Evolutionary conservation across 2,113 vertebrate genomes (phyloP).

Genomic region (Silurus asotus): DNA sequence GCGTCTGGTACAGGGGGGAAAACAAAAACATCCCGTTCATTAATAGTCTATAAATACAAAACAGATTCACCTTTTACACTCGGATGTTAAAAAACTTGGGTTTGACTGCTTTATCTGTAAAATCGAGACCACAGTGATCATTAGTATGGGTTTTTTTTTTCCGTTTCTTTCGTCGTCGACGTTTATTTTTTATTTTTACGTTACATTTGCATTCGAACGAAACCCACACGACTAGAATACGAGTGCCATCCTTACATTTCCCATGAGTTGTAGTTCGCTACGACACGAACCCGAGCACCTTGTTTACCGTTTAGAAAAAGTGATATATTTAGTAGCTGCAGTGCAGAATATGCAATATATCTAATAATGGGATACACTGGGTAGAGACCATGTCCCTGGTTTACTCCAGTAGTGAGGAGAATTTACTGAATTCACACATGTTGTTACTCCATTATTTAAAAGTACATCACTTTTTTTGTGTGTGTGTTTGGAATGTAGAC

Average conservation of each 20-base stretch:
- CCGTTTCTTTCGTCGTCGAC: not conserved
- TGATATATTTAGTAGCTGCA: conserved; percentile 52
- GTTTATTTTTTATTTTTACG: conserved; percentile 56
- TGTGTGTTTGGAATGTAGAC: conserved; percentile 44
- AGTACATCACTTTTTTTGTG: conserved; percentile 16
- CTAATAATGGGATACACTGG: conserved; percentile 36
- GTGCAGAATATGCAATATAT: conserved; percentile 50
- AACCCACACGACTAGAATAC: conserved; percentile 47
- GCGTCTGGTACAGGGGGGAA: conserved; percentile 37
- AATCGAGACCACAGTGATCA: conserved; percentile 14
- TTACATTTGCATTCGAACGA: conserved; percentile 24
- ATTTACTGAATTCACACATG: conserved; percentile 39
- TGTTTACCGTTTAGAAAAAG: conserved; percentile 44
- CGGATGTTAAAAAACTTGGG: not conserved
- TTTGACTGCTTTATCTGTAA: conserved; percentile 48
- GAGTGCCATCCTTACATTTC: conserved; percentile 57
- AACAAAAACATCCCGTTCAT: conserved; percentile 43
- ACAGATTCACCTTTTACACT: conserved; percentile 43
- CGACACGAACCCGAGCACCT: conserved; percentile 33
- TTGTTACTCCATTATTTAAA: not conserved
- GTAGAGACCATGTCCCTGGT: conserved; percentile 33
- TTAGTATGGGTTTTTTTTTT: conserved; percentile 56
- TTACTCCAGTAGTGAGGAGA: conserved; percentile 42
- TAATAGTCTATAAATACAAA: conserved; percentile 26
- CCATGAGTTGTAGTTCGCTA: conserved; percentile 28